A percentile compares a stretch with the other conserved stretches of the same genome.
Conservation (phyloP, 2,113 vertebrate species). For the Tachysurus vachellii region DNA sequence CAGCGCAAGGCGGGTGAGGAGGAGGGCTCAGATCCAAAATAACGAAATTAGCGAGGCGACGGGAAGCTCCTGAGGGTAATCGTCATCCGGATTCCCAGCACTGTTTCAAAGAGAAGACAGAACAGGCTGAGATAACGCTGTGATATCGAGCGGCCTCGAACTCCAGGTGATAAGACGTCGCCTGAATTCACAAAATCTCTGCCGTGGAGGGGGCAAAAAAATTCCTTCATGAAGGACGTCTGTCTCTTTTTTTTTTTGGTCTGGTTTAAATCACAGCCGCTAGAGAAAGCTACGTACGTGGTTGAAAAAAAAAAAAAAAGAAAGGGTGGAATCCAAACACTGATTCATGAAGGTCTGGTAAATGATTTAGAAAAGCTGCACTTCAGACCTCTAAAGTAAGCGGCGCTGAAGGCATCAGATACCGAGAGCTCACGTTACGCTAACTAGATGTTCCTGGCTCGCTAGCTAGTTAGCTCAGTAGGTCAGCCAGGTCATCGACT, state of each 20-base stretch:
- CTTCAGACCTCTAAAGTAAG: not conserved
- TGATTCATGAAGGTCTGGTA: not conserved
- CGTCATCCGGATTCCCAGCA: constrained; percentile 42
- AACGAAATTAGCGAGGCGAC: constrained; percentile 39
- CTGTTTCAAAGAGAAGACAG: constrained; percentile 39
- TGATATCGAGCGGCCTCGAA: constrained; percentile 28
- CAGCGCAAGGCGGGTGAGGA: constrained; percentile 31
- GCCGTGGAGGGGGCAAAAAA: not conserved
- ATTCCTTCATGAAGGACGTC: constrained; percentile 16
- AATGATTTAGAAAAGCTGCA: not conserved
- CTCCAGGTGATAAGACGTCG: constrained; percentile 26
- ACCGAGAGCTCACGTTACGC: not conserved
- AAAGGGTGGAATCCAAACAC: not conserved
- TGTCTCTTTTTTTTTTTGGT: not conserved
- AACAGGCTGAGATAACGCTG: constrained; percentile 31
- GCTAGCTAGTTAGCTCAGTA: not conserved
- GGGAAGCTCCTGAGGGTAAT: constrained; percentile 40
- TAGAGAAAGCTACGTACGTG: not conserved
- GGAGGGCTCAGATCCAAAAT: constrained; percentile 34
- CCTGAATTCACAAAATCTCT: constrained; percentile 26
- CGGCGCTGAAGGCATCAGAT: not conserved
- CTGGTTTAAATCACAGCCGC: constrained; percentile 10
- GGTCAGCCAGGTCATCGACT: no score
- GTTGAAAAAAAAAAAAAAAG: not conserved
- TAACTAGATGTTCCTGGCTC: not conserved